Conservation (phyloP, 2,888 invertebrate genomes). For the Tortricodes alternella region DNA sequence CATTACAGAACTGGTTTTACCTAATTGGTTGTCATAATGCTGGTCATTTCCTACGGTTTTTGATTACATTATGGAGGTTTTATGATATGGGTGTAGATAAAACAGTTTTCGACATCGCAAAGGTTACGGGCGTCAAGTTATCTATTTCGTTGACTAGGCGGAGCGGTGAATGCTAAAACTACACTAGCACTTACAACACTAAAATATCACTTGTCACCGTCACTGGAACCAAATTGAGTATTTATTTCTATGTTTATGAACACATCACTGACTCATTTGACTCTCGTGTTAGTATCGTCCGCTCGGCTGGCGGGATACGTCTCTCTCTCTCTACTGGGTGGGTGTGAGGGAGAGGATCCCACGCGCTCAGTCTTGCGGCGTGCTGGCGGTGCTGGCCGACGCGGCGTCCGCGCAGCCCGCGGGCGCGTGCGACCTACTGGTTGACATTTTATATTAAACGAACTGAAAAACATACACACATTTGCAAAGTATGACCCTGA, state of each 20-base stretch:
- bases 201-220: constrained; percentile 74
- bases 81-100: no score
- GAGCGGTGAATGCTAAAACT: constrained; percentile 50
- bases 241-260: constrained; percentile 56
- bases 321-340: no score
- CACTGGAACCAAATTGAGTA: constrained; percentile 61
- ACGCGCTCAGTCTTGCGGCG: constrained; percentile 44
- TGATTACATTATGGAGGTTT: no score
- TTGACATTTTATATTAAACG: neutral
- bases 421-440: constrained; percentile 56
- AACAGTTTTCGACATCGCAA: constrained; percentile 17
- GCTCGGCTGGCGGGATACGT: no score
- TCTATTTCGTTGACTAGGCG: constrained; percentile 76
- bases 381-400: constrained; percentile 42
- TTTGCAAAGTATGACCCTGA: no score
- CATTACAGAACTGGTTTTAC: no score
- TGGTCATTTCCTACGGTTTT: no score
- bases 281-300: constrained; percentile 14
- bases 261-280: constrained; percentile 61
- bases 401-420: constrained; percentile 46
- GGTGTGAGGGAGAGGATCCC: constrained; percentile 10
- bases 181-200: constrained; percentile 37
- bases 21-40: no score
- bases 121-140: constrained; percentile 21
- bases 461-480: neutral